Percentiles rank a stretch among this genome's conserved stretches.
phyloP scores from a whole-genome alignment of 2,113 vertebrate genomes.

The Crotalus viridis region DNA sequence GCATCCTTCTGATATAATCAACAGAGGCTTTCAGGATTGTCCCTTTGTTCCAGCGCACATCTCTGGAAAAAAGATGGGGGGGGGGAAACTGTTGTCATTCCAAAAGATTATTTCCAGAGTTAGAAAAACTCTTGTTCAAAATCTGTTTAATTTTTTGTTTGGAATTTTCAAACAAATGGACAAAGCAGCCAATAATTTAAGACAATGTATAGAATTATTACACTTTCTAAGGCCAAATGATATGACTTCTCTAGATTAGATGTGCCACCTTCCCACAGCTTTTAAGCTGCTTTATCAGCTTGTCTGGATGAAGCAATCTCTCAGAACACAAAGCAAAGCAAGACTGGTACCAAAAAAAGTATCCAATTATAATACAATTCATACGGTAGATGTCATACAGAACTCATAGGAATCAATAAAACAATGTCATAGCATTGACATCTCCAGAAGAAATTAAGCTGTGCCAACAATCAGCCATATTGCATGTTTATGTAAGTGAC shows the following conservation, averaged over 20 bases:
- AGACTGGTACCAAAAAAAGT: neutral
- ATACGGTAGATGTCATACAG: neutral
- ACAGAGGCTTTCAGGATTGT: constrained; percentile 96
- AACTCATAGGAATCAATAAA: neutral
- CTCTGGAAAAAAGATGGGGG: constrained; percentile 65
- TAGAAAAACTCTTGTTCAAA: neutral
- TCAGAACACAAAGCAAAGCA: neutral
- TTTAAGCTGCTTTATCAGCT: neutral
- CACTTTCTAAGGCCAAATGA: neutral
- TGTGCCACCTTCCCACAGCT: neutral
- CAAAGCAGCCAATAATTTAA: neutral
- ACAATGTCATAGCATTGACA: neutral
- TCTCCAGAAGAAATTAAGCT: neutral
- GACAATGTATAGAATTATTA: neutral
- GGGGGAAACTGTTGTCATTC: neutral
- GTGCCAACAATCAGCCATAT: neutral
- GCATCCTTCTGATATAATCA: constrained; percentile 97
- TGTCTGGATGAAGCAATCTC: neutral
- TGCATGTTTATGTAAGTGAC: neutral
- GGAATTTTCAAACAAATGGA: neutral
- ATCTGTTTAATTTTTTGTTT: neutral
- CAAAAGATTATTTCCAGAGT: neutral
- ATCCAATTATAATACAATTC: neutral
- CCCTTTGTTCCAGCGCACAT: constrained; percentile 98
- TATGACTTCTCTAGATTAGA: neutral